Evolutionary conservation across 2,888 invertebrate genomes (phyloP), one percentile per base, ranked within the genome.

Genomic region (Limnephilus lunatus): DNA sequence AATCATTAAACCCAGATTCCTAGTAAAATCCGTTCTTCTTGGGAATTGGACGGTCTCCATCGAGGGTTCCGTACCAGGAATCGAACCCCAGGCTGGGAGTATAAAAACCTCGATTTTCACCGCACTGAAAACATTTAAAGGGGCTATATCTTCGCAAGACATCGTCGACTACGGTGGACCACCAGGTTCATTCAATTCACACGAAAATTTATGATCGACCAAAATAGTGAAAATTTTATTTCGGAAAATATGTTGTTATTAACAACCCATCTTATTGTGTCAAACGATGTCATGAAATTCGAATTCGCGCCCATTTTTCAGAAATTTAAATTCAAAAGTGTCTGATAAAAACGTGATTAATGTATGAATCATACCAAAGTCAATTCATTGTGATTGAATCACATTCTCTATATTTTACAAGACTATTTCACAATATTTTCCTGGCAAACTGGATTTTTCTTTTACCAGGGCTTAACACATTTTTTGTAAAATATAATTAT

Each of bases 51-150:
- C 93, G 92, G 91, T 93, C 93, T 91, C 91, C 92, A 92, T 93
- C 91, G 93, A 93, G 93, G 93, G 93, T 93, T 89, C 91, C 91
- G 91, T 93, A 93, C 93, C 93, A 93, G 92, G 93, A 93, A 93
- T 93, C 88, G 92, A 93, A 93, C 93, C 93, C 93, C 93, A 90
- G 92, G 92, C 90, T 86, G 81, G 88, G 92, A 90, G 91, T 93
- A 93, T 93, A 93, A 93, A 93, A 93, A 93, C 93, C 92, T 91
- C 91, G 92, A 93, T 93, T 92, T 93, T 91, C 93, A 93, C 92
- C 90, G 92, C 92, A 89, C 68, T 89, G 92, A 90, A 93, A 93
- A 93, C 93, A 93, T 93, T 93, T 93, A 85, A 92, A 89, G 88
- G 92, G 90, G 93, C 88, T 91, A 93, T 93, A 93, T 93, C 93